These are phyloP conservation scores for Syrrhaptes paradoxus DNA, from an alignment of 2,113 vertebrate species.

Conservation along the genomic window DNA sequence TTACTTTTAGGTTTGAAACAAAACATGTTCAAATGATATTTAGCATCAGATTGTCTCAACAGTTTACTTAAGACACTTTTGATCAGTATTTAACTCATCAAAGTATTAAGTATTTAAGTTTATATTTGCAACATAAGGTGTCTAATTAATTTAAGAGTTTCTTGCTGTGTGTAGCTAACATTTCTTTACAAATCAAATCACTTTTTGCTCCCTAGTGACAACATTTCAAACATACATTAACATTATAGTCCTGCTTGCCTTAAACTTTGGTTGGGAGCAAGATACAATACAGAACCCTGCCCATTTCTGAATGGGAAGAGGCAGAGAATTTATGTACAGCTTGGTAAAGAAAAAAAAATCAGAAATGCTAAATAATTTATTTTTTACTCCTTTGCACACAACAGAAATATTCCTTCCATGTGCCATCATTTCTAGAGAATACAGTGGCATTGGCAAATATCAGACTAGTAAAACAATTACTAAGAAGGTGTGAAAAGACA, in stretches of 20 bases:
- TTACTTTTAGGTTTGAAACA: constrained; percentile 10
- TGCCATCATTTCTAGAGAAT: not conserved
- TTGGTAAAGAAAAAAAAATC: not conserved
- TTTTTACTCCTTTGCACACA: not conserved
- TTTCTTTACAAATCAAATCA: not conserved
- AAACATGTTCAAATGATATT: not conserved
- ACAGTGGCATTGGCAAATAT: not conserved
- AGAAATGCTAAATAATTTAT: not conserved
- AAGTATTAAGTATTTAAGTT: not conserved
- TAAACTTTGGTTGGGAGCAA: not conserved
- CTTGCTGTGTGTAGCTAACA: not conserved
- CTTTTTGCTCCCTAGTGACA: not conserved
- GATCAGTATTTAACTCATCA: not conserved
- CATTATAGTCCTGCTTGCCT: not conserved
- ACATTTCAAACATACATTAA: not conserved
- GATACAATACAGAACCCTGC: not conserved
- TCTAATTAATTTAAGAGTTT: not conserved
- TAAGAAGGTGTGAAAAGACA: not conserved
- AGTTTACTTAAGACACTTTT: constrained; percentile 3
- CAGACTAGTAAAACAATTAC: not conserved
- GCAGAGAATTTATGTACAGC: not conserved
- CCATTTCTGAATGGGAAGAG: not conserved
- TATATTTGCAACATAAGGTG: not conserved
- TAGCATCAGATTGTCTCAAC: not conserved
- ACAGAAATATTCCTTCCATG: not conserved